Evolutionary conservation across 64 coral and sea anemone species (phyloP).

Genomic region (Acropora yongei): DNA sequence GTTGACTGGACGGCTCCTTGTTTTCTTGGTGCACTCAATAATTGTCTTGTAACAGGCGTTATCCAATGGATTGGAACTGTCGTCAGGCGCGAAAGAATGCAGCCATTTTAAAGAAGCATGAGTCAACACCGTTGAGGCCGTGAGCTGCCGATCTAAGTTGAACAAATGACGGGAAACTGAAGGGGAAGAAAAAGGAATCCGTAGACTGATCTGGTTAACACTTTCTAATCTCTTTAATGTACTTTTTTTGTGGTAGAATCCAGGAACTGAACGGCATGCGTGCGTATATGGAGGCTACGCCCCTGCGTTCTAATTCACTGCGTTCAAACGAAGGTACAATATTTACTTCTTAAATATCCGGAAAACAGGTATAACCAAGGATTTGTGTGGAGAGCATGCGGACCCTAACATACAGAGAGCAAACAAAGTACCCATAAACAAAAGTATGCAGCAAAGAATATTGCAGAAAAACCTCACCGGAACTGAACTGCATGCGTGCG

Average conservation of each 20-base stretch:
- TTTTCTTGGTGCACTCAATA: background rate
- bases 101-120: background rate
- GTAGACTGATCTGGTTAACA: background rate
- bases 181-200: background rate
- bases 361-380: background rate
- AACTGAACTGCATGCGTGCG: too few relatives aligned
- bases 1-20: background rate
- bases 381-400: background rate
- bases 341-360: background rate
- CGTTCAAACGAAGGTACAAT: background rate
- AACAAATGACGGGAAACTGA: background rate
- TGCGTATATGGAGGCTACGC: too few relatives aligned
- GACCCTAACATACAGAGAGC: background rate
- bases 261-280: background rate
- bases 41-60: background rate
- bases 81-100: background rate
- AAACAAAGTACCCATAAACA: too few relatives aligned
- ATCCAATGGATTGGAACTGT: background rate
- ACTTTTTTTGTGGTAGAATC: background rate
- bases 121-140: background rate
- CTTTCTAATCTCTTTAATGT: background rate
- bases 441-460: too few relatives aligned
- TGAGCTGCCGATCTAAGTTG: background rate
- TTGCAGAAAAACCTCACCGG: background rate
- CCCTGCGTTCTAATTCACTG: background rate